Conservation (phyloP, 2,797 vertebrate genomes). For the Siniperca obscura region DNA sequence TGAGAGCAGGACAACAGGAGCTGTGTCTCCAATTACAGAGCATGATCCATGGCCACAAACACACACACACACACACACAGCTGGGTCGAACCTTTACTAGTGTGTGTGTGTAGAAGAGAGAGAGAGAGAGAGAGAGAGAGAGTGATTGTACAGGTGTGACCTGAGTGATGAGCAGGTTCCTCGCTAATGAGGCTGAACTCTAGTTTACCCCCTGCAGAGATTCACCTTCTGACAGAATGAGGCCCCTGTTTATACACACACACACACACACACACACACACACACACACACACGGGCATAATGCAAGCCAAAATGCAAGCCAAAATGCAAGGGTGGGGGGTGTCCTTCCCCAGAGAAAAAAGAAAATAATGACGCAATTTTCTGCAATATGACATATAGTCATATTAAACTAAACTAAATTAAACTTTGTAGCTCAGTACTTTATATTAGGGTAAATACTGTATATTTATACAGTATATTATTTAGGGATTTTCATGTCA, state of each 20-base stretch:
- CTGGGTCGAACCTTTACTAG: slow-evolving; percentile 13
- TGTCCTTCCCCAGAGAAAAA: no score
- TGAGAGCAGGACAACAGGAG: slow-evolving; percentile 42
- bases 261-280: slow-evolving; percentile 30
- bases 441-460: no score
- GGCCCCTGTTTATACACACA: slow-evolving; percentile 43
- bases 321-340: not conserved
- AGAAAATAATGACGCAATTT: no score
- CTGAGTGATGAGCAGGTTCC: slow-evolving; percentile 57
- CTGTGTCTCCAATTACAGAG: slow-evolving; percentile 64
- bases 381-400: no score
- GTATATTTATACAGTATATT: no score
- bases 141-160: slow-evolving; percentile 25
- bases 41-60: slow-evolving; percentile 53
- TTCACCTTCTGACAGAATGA: slow-evolving; percentile 72
- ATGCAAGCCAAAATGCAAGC: not conserved
- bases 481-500: no score
- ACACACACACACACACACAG: slow-evolving; percentile 31
- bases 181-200: slow-evolving; percentile 69
- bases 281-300: slow-evolving; percentile 16
- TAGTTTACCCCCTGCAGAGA: slow-evolving; percentile 69
- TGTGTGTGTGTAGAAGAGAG: slow-evolving; percentile 13
- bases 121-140: not conserved
- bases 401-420: no score
- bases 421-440: no score